Conservation (phyloP, 2,113 vertebrate species). For the Malurus melanocephalus region DNA sequence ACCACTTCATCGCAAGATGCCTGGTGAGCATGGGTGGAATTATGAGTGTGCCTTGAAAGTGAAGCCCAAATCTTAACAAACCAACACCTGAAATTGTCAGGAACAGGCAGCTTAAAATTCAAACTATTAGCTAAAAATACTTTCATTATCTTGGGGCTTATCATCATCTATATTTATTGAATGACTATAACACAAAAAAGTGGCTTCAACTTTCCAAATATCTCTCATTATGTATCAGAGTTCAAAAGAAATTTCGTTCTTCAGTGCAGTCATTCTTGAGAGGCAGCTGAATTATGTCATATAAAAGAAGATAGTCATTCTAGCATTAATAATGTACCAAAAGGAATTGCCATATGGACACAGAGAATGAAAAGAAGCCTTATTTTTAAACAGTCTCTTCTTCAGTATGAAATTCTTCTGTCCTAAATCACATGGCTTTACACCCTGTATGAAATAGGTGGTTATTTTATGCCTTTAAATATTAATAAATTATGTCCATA, state of each 20-base stretch:
- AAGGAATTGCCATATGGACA: background rate
- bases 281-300: background rate
- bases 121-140: background rate
- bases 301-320: background rate
- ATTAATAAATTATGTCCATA: background rate
- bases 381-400: background rate
- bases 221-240: background rate
- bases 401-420: background rate
- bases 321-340: background rate
- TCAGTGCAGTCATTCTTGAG: background rate
- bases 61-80: background rate
- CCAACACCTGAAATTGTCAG: background rate
- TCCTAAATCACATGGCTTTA: background rate
- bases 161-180: background rate
- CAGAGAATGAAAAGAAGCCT: fast-evolving
- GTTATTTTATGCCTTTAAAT: background rate
- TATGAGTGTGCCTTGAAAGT: background rate
- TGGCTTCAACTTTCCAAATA: background rate
- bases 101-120: background rate
- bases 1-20: background rate
- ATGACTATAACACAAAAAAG: background rate
- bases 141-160: background rate
- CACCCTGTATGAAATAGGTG: background rate
- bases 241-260: background rate
- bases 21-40: background rate